Conservation (phyloP, 2,113 vertebrate genomes). For the Daphoenositta chrysoptera region DNA sequence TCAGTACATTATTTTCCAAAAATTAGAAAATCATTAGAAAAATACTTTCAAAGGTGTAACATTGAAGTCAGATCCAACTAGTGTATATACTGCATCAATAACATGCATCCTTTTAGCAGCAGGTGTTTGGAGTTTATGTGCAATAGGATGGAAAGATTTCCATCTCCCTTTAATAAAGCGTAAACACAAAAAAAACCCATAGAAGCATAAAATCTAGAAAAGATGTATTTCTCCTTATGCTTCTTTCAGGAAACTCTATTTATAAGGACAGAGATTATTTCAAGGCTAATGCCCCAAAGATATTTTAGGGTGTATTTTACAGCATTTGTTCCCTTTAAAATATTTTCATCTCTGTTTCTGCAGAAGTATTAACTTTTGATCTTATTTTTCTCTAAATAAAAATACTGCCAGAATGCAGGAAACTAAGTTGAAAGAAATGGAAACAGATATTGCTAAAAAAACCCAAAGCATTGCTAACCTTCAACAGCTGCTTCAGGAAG, state of each 20-base stretch:
- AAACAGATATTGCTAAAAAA: constrained; percentile 82
- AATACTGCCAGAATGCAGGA: constrained; percentile 82
- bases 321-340: neutral
- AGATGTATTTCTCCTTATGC: neutral
- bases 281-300: neutral
- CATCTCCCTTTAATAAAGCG: neutral
- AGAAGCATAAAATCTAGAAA: neutral
- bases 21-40: neutral
- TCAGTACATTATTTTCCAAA: neutral
- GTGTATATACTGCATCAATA: neutral
- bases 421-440: constrained; percentile 87
- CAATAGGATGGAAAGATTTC: neutral
- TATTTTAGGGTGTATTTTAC: neutral
- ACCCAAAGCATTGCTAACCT: constrained; percentile 76
- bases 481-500: constrained; percentile 78
- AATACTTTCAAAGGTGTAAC: neutral
- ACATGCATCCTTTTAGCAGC: neutral
- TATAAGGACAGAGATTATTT: neutral
- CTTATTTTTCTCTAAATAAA: neutral
- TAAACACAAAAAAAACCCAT: neutral
- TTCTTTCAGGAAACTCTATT: neutral
- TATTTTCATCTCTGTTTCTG: neutral
- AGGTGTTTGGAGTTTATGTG: neutral
- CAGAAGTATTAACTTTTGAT: neutral
- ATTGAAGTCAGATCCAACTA: neutral